These are phyloP conservation scores for Capreolus pygargus DNA, from an alignment of 2,113 vertebrate species.

Conservation along the genomic window DNA sequence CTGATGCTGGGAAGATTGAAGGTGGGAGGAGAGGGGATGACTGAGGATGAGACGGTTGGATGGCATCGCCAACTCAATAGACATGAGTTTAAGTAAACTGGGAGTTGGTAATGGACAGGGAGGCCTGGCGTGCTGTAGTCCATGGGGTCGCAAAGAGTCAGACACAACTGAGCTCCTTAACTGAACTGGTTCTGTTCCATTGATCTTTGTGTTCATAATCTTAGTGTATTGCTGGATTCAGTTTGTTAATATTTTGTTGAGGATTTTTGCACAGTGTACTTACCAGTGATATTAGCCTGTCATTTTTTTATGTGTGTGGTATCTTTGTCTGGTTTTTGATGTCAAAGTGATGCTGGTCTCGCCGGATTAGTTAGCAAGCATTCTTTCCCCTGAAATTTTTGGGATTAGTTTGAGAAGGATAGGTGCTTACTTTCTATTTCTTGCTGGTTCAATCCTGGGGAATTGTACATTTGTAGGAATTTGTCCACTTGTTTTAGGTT, in stretches of 20 bases:
- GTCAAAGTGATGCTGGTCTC: background rate
- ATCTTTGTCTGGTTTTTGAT: background rate
- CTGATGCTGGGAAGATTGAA: background rate
- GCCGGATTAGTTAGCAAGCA: background rate
- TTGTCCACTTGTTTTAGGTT: background rate
- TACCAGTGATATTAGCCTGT: background rate
- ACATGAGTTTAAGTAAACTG: background rate
- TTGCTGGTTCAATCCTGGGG: background rate
- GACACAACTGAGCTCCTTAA: background rate
- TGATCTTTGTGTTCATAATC: background rate
- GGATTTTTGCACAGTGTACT: background rate
- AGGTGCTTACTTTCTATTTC: background rate
- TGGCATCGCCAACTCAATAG: background rate
- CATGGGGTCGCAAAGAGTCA: rapidly evolving
- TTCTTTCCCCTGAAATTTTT: background rate
- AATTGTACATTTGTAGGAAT: background rate
- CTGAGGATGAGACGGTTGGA: background rate
- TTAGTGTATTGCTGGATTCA: background rate
- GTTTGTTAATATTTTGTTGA: background rate
- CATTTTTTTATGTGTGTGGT: background rate
- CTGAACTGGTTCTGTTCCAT: background rate
- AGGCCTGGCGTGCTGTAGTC: background rate
- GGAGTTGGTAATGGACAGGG: background rate
- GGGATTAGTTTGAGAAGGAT: background rate
- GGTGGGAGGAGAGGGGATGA: rapidly evolving